Evolutionary conservation across 2,888 invertebrate genomes (phyloP).

Genomic region (Choristoneura rosaceana): DNA sequence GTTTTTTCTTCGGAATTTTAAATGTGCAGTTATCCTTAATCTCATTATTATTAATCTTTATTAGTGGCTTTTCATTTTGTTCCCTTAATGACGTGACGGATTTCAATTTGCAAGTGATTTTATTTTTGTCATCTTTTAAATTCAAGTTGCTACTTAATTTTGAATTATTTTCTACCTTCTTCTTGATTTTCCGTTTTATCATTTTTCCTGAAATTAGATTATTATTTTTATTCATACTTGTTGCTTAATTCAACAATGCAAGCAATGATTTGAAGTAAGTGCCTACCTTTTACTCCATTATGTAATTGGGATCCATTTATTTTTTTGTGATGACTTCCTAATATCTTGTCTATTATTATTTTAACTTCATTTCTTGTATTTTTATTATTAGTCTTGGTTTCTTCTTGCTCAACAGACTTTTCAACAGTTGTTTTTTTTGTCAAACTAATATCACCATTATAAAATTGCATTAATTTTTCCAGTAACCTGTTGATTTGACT

Average conservation of each 20-base stretch:
- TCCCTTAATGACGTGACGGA: background rate
- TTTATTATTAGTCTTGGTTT: conserved; percentile 43
- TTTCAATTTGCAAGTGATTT: conserved; percentile 22
- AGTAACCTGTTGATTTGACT: conserved; percentile 63
- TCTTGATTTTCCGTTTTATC: conserved; percentile 59
- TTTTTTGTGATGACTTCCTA: conserved; percentile 66
- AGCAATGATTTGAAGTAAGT: conserved; percentile 38
- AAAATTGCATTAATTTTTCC: conserved; percentile 68
- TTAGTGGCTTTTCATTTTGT: conserved; percentile 9
- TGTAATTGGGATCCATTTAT: conserved; percentile 63
- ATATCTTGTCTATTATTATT: conserved; percentile 72
- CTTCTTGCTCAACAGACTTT: conserved; percentile 43
- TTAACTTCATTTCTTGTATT: conserved; percentile 68
- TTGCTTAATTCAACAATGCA: background rate
- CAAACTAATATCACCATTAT: conserved; percentile 58
- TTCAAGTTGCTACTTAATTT: conserved; percentile 12
- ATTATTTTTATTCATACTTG: conserved; percentile 5
- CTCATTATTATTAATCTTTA: conserved; percentile 20
- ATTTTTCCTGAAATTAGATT: conserved; percentile 60
- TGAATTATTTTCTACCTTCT: conserved; percentile 43
- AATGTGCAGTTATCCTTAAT: conserved; percentile 10
- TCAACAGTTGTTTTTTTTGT: conserved; percentile 49
- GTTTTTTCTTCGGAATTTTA: conserved; percentile 32
- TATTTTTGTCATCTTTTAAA: conserved; percentile 29
- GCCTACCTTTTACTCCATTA: conserved; percentile 74